Percentiles rank a stretch among this genome's conserved stretches.
These are phyloP conservation scores for Echinops telfairi DNA, from an alignment of 2,113 vertebrate genomes.

Conservation along the genomic window DNA sequence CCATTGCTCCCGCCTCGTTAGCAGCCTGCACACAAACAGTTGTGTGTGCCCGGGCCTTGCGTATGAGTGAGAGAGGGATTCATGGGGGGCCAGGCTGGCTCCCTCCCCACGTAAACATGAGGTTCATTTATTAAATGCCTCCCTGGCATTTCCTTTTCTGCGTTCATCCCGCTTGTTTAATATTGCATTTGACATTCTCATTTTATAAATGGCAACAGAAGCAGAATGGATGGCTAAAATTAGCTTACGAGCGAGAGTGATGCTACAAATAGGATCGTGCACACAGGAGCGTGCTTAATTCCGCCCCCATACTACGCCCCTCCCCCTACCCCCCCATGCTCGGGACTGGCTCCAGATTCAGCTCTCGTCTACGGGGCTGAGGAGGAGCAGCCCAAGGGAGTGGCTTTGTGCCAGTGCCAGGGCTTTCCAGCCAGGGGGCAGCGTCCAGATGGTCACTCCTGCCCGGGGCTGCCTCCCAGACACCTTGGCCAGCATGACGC, in stretches of 20 bases:
- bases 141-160: conserved; percentile 86
- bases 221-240: conserved; percentile 88
- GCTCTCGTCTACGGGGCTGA: neutral
- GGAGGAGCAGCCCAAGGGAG: neutral
- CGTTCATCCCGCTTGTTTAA: conserved; percentile 85
- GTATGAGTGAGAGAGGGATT: too few relatives aligned
- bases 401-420: neutral
- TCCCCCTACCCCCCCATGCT: accelerated
- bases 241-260: conserved; percentile 82
- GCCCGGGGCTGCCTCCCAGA: neutral
- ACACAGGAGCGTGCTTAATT: conserved; percentile 70
- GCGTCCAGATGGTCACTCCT: neutral
- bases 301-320: conserved; percentile 20
- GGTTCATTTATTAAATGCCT: conserved; percentile 85
- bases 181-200: conserved; percentile 88
- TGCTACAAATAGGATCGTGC: conserved; percentile 81
- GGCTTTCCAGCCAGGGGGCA: neutral
- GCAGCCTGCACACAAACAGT: neutral
- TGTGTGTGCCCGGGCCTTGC: neutral
- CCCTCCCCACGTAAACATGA: conserved; percentile 78
- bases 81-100: neutral
- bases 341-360: neutral
- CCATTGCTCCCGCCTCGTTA: neutral
- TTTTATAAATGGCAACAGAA: conserved; percentile 89
- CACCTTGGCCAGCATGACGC: neutral